Evolutionary conservation across 2,113 vertebrate species (phyloP).

Genomic region (Leucopsar rothschildi): DNA sequence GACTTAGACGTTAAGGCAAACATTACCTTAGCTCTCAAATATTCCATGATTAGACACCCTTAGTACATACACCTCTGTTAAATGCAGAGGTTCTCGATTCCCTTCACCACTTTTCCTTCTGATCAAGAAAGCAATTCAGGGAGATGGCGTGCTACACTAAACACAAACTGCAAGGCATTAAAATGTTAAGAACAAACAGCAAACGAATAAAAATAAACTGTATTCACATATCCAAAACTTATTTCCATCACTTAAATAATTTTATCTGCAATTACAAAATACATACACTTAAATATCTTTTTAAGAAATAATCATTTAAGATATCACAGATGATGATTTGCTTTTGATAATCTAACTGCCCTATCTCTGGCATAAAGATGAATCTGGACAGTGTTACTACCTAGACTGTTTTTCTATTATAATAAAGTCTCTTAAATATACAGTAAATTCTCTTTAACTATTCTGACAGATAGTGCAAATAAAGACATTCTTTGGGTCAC

Average conservation of each 20-base stretch:
- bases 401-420: conserved; percentile 46
- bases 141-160: conserved; percentile 32
- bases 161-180: conserved; percentile 18
- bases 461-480: conserved; percentile 79
- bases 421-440: conserved; percentile 68
- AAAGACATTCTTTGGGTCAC: conserved; percentile 82
- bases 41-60: not conserved
- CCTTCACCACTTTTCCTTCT: not conserved
- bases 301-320: conserved; percentile 50
- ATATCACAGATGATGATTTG: conserved; percentile 39
- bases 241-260: conserved; percentile 57
- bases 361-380: conserved; percentile 14
- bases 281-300: conserved; percentile 65
- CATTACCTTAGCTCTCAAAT: conserved; percentile 3
- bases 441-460: conserved; percentile 67
- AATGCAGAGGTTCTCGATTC: conserved; percentile 17
- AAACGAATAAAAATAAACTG: conserved; percentile 46
- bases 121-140: conserved; percentile 30
- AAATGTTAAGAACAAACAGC: conserved; percentile 45
- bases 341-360: conserved; percentile 50
- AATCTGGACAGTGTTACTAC: conserved; percentile 66
- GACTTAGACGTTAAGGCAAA: conserved; percentile 50
- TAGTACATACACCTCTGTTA: not conserved
- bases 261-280: conserved; percentile 71
- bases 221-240: conserved; percentile 52